Evolutionary conservation across 2,888 invertebrate genomes (phyloP).

Genomic region (Chymomyza fuscimana): DNA sequence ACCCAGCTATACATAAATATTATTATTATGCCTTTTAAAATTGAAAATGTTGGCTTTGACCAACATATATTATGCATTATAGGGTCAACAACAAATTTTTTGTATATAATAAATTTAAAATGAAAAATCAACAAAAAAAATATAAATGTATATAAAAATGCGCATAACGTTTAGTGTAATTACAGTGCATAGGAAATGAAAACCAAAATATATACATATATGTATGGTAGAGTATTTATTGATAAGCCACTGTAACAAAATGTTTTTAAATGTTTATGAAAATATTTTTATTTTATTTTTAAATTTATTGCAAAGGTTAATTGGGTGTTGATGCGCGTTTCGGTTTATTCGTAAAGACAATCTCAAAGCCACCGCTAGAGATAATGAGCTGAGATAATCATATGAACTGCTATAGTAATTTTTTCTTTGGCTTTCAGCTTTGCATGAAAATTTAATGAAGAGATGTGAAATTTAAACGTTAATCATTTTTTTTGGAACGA

Average conservation of each 20-base stretch:
- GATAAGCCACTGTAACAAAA: background rate
- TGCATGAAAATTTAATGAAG: background rate
- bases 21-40: conserved; percentile 26
- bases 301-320: conserved; percentile 59
- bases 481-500: background rate
- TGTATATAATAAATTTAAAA: conserved; percentile 36
- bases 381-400: background rate
- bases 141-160: conserved; percentile 39
- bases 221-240: background rate
- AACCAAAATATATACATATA: conserved; percentile 21
- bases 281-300: conserved; percentile 16
- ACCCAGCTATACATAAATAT: conserved; percentile 1
- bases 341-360: background rate
- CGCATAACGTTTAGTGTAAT: conserved; percentile 67
- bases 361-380: background rate
- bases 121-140: conserved; percentile 53
- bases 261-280: conserved; percentile 1
- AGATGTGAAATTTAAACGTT: background rate
- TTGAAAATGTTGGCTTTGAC: conserved; percentile 48
- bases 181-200: conserved; percentile 43
- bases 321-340: conserved; percentile 44
- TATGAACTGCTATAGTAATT: background rate
- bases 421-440: background rate
- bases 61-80: background rate
- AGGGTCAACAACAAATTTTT: background rate